phyloP scores from a whole-genome alignment of 2,113 vertebrate genomes.

The Brachyhypopomus gauderio region DNA sequence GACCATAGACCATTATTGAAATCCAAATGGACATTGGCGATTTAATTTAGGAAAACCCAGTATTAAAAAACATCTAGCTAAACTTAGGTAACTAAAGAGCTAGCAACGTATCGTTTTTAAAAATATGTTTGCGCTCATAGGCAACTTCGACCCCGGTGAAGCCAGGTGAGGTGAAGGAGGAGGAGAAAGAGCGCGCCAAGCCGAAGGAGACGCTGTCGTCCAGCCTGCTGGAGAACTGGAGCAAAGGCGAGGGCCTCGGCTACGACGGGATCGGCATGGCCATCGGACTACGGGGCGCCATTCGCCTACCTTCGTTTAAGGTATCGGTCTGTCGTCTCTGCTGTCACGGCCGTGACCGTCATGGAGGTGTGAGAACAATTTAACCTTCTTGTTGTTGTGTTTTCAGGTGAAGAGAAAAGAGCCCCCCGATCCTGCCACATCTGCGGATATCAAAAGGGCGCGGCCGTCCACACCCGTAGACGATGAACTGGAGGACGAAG shows the following conservation, averaged over 20 bases:
- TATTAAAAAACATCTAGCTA: no score
- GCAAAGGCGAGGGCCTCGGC: constrained; percentile 92
- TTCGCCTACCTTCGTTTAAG: constrained; percentile 96
- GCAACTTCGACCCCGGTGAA: constrained; percentile 91
- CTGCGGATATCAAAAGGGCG: constrained; percentile 89
- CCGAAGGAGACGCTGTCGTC: constrained; percentile 89
- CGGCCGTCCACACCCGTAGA: constrained; percentile 89
- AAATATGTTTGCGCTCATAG: constrained; percentile 63
- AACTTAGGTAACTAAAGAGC: no score
- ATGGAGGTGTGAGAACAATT: no score
- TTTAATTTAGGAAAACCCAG: no score
- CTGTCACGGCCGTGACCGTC: no score
- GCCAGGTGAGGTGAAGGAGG: constrained; percentile 86
- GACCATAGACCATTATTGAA: no score
- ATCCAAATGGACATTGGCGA: no score
- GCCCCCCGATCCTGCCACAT: constrained; percentile 84
- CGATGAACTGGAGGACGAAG: constrained; percentile 93
- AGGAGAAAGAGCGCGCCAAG: constrained; percentile 89
- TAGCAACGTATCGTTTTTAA: no score
- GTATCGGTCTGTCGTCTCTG: constrained; percentile 61
- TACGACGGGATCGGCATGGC: constrained; percentile 92
- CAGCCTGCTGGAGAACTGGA: constrained; percentile 93
- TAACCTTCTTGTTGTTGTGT: neutral
- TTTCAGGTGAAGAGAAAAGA: constrained; percentile 95
- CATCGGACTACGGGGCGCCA: constrained; percentile 90